A percentile compares a stretch with the other conserved stretches of the same genome.
These are phyloP conservation scores for Stegodyphus mimosarum DNA, from an alignment of 1,140 invertebrate species.

Conservation along the genomic window DNA sequence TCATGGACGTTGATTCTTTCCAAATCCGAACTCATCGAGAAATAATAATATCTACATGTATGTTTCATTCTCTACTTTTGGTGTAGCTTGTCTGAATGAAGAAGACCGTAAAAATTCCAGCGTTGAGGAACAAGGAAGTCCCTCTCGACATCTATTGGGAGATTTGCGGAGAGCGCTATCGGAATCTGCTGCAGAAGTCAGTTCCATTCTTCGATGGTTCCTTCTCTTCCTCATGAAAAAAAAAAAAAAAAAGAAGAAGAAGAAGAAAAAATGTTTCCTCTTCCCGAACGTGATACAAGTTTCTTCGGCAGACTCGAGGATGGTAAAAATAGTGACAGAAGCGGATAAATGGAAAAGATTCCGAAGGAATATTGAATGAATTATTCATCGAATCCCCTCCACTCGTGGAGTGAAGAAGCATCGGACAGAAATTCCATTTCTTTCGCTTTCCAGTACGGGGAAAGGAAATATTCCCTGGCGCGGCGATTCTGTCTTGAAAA, in stretches of 20 bases:
- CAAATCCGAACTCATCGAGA: constrained; percentile 1
- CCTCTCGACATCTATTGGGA: constrained; percentile 41
- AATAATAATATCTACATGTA: constrained; percentile 56
- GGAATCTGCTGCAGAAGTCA: constrained; percentile 31
- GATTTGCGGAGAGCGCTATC: constrained; percentile 31
- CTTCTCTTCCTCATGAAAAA: constrained; percentile 23
- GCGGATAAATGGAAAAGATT: constrained; percentile 61
- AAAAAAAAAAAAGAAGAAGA: constrained; percentile 13
- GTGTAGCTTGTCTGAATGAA: constrained; percentile 21
- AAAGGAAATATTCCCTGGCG: constrained; percentile 41
- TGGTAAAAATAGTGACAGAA: constrained; percentile 53
- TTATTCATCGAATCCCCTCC: constrained; percentile 57
- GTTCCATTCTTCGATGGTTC: constrained; percentile 36
- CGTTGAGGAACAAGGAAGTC: neutral
- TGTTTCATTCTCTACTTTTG: constrained; percentile 16
- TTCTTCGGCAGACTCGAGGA: constrained; percentile 41
- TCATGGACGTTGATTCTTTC: constrained; percentile 12
- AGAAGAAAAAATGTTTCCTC: constrained; percentile 53
- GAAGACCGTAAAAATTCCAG: constrained; percentile 30
- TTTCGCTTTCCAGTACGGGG: constrained; percentile 33
- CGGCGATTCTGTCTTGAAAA: constrained; percentile 18
- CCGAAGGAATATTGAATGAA: constrained; percentile 60
- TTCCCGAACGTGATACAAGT: constrained; percentile 57
- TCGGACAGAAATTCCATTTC: constrained; percentile 58
- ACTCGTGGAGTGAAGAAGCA: constrained; percentile 15